Percentiles rank a stretch among this genome's conserved stretches.
These are phyloP conservation scores for Lycia hirtaria DNA, from an alignment of 2,888 invertebrate species.

Conservation along the genomic window DNA sequence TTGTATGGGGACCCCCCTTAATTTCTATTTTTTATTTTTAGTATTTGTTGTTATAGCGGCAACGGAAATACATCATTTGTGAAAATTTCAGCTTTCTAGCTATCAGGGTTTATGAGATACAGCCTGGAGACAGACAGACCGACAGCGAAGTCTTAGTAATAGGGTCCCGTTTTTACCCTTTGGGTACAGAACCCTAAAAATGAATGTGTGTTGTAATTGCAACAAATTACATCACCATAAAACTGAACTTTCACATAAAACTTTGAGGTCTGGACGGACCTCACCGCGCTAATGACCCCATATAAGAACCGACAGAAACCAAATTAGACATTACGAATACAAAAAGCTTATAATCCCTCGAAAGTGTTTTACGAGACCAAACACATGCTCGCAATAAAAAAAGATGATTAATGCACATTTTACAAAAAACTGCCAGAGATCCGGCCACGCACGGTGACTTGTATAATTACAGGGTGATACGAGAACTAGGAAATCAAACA, in stretches of 20 bases:
- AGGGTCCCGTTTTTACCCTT: no score
- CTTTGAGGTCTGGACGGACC: conserved; percentile 55
- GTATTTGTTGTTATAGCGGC: no score
- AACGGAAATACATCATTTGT: no score
- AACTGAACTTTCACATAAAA: conserved; percentile 63
- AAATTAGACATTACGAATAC: conserved; percentile 78
- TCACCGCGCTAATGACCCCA: conserved; percentile 74
- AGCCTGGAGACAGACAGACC: no score
- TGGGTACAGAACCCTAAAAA: background rate
- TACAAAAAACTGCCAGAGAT: conserved; percentile 77
- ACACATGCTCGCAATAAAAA: conserved; percentile 83
- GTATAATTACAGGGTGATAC: conserved; percentile 84
- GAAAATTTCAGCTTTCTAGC: no score
- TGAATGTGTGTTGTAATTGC: conserved; percentile 5
- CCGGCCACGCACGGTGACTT: conserved; percentile 80
- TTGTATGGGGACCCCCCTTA: no score
- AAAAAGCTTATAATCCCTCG: conserved; percentile 74
- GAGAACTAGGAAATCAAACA: conserved; percentile 86
- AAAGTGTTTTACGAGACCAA: conserved; percentile 80
- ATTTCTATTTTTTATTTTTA: no score
- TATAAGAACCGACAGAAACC: conserved; percentile 71
- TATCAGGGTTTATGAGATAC: no score
- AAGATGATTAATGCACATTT: conserved; percentile 82
- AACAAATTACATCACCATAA: conserved; percentile 61
- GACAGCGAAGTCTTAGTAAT: no score